These are phyloP conservation scores for Carettochelys insculpta DNA, from an alignment of 2,113 vertebrate species.

Conservation along the genomic window DNA sequence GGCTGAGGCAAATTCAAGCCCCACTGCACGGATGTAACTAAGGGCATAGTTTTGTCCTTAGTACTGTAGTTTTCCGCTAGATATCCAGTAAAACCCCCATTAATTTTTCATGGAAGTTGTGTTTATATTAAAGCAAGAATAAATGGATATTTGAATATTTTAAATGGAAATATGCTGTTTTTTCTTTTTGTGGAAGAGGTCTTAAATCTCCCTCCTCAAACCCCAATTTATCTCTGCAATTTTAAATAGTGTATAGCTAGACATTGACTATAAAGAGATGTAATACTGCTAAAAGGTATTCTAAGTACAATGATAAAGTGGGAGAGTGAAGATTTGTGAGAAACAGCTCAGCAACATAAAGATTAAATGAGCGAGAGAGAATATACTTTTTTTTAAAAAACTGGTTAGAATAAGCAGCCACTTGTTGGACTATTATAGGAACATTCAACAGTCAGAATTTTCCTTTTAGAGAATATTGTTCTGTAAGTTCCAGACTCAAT, in stretches of 20 bases:
- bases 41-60: not conserved
- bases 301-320: not conserved
- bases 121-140: not conserved
- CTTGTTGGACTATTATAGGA: conserved; percentile 37
- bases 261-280: not conserved
- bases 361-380: conserved; percentile 23
- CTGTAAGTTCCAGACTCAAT: conserved; percentile 32
- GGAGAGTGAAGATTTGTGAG: conserved; percentile 3
- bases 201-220: not conserved
- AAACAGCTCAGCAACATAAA: not conserved
- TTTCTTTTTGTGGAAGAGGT: not conserved
- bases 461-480: conserved; percentile 50
- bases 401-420: conserved; percentile 13
- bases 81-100: not conserved
- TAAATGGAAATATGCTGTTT: rapidly evolving
- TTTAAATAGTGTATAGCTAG: not conserved
- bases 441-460: conserved; percentile 30
- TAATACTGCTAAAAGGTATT: not conserved
- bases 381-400: not conserved
- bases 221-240: not conserved
- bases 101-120: not conserved
- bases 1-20: not conserved
- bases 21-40: not conserved
- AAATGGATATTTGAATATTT: not conserved
- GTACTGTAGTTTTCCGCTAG: not conserved